phyloP scores from a whole-genome alignment of 2,797 vertebrate genomes.

The Crocidura indochinensis region DNA sequence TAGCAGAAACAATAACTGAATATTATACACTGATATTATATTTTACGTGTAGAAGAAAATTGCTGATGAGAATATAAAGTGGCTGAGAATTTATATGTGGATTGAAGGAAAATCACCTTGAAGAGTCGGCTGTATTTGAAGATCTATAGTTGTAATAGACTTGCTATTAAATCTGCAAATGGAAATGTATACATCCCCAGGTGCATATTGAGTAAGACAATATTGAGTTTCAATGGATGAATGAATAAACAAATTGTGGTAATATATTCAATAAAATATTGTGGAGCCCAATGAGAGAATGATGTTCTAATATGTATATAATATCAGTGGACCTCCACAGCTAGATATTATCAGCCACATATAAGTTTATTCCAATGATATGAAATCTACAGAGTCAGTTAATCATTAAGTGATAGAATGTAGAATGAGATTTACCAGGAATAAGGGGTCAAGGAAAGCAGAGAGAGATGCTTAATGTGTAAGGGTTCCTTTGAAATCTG shows the following conservation, averaged over 20 bases:
- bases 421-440: background rate
- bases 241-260: background rate
- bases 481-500: background rate
- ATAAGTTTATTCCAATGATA: background rate
- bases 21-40: background rate
- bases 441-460: background rate
- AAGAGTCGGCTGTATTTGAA: background rate
- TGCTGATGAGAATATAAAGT: background rate
- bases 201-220: background rate
- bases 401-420: background rate
- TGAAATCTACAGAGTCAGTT: background rate
- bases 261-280: background rate
- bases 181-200: background rate
- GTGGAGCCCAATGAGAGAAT: background rate
- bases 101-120: background rate
- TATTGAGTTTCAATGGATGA: background rate
- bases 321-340: background rate
- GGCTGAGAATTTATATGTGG: background rate
- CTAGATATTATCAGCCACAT: background rate
- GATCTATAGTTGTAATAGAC: background rate
- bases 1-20: background rate
- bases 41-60: background rate
- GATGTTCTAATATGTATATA: background rate
- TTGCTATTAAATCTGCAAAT: background rate
- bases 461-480: background rate